Base-by-base conservation (phyloP, 2,113 vertebrate genomes). In the Elephantulus edwardii region DNA sequence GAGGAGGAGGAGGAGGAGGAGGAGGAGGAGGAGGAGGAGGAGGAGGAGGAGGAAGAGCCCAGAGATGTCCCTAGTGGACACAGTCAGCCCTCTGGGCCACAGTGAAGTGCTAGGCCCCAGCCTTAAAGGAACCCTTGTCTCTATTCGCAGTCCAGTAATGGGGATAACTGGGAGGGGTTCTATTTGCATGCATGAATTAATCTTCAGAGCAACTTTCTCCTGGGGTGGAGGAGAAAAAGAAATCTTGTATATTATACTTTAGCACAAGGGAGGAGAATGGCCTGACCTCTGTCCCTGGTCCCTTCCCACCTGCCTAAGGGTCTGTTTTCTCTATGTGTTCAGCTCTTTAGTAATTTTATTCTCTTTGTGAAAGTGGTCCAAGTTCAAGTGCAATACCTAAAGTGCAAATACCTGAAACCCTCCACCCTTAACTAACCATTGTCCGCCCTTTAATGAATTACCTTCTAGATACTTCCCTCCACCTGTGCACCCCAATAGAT, bases 101-200 rank as follows among this genome's bases (percentile, higher is more conserved):
- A 87, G 89, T 92, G 88, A 92, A 62, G 58, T 38, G 87, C 75
- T 75, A 44, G 13, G 10, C 62, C 33, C 33, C 48, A 77, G 54
- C 48, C 79, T 83, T 91, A 62, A 86, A 24, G 71, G 77, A 89
- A 80, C 52, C 60, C 75, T 79, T 75, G 58, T 38, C 74, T 70
- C 56, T 22, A 68, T 52, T 86, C 56, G 81, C 54, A 68, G 60
- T 78, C 66, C 24, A 54, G 20, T 50, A 44, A 38, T 52, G 38
- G 44, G 64, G 75, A 77, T 83, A 38, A 35, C 40, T 28, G 64
- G 24, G 77, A 54, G 35, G 7, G 62, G 30, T 92, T 91, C 64
- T 92, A 50, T 82, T 56, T 91, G 92, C 90, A 93, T 93, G 90
- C 95, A 68, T 83, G n/a, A n/a, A n/a, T n/a, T 38, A 92, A 92